Evolutionary conservation across 2,888 invertebrate species (phyloP).

Genomic region (Cerastis rubricosa): DNA sequence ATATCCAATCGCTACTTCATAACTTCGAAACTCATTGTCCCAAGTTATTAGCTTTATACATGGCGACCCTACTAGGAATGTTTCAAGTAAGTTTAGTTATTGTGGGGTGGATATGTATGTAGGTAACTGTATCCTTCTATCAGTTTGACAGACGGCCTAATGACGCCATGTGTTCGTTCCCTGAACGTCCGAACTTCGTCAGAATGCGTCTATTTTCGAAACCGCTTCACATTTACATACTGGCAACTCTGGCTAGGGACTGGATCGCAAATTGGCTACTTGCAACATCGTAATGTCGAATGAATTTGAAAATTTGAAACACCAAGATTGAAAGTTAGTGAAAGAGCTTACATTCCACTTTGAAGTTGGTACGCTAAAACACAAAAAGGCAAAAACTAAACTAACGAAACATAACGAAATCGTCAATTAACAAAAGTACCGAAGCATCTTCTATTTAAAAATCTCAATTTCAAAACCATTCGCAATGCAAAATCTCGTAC

Average conservation of each 20-base stretch:
- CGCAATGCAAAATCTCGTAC: neutral
- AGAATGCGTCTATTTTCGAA: slow-evolving; percentile 70
- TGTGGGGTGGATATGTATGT: slow-evolving; percentile 57
- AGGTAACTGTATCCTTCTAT: slow-evolving; percentile 61
- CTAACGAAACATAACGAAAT: neutral
- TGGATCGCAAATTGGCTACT: slow-evolving; percentile 72
- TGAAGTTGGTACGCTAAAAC: too few species aligned
- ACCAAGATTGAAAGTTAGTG: slow-evolving; percentile 39
- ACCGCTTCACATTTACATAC: slow-evolving; percentile 72
- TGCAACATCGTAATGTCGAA: slow-evolving; percentile 70
- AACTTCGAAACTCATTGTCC: slow-evolving; percentile 55
- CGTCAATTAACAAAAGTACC: neutral
- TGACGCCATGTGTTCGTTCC: slow-evolving; percentile 71
- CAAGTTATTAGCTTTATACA: slow-evolving; percentile 50
- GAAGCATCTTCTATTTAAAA: neutral
- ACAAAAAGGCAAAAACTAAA: neutral
- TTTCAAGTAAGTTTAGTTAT: slow-evolving; percentile 51
- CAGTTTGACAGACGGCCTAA: slow-evolving; percentile 67
- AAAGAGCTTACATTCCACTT: slow-evolving; percentile 32
- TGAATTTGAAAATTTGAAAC: slow-evolving; percentile 64
- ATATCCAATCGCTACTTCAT: slow-evolving; percentile 45
- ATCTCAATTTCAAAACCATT: neutral
- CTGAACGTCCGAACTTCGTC: slow-evolving; percentile 61
- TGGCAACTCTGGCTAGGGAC: slow-evolving; percentile 67
- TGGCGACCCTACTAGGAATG: slow-evolving; percentile 46